Evolutionary conservation across 2,113 vertebrate species (phyloP).

Genomic region (Silurus glanis): DNA sequence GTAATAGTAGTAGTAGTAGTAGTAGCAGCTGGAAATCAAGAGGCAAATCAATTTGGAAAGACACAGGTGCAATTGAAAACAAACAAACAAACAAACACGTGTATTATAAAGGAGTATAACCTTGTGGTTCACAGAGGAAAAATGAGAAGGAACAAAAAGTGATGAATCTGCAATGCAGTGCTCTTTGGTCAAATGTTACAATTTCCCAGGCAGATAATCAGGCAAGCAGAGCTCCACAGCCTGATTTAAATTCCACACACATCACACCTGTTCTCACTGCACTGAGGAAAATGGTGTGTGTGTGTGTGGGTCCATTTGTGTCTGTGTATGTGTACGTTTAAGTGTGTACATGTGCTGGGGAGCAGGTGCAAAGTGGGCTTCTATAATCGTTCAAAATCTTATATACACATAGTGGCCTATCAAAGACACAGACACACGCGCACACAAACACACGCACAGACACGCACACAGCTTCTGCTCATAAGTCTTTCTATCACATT

Average conservation of each 20-base stretch:
- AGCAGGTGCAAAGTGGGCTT: conserved; percentile 43
- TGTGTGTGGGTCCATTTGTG: conserved; percentile 14
- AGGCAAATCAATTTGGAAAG: conserved; percentile 53
- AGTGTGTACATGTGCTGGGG: conserved; percentile 10
- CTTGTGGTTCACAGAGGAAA: conserved; percentile 52
- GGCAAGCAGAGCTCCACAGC: conserved; percentile 49
- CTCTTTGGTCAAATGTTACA: conserved; percentile 58
- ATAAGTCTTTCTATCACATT: conserved; percentile 4
- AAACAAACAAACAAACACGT: conserved; percentile 47
- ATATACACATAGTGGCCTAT: background rate
- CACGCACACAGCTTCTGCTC: background rate
- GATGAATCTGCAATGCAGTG: conserved; percentile 58
- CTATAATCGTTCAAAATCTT: conserved; percentile 36
- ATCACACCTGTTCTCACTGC: conserved; percentile 40
- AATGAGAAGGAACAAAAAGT: conserved; percentile 47
- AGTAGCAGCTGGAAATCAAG: background rate
- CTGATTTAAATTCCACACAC: conserved; percentile 56
- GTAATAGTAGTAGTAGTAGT: background rate
- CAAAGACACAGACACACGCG: background rate
- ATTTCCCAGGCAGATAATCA: conserved; percentile 59
- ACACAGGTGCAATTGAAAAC: conserved; percentile 49
- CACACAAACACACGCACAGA: background rate
- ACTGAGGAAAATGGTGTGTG: conserved; percentile 19
- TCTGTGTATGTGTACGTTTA: background rate
- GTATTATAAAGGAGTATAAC: conserved; percentile 59